A percentile compares a stretch with the other conserved stretches of the same genome.
Conservation (phyloP, 2,113 vertebrate species). For the Micronycteris hirsuta region DNA sequence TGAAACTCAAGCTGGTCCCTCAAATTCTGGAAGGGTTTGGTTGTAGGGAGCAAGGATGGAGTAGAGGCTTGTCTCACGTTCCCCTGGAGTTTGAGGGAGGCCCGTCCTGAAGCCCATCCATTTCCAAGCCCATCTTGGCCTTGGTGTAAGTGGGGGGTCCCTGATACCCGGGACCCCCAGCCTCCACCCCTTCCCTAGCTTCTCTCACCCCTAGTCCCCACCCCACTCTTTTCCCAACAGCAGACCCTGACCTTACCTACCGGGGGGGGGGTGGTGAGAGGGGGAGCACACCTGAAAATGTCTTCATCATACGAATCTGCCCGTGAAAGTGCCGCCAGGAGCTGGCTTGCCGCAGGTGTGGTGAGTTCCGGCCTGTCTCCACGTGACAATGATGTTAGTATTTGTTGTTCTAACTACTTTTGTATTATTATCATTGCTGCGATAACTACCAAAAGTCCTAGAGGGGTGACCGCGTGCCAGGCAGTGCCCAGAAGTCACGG, state of each 20-base stretch:
- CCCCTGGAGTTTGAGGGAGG: background rate
- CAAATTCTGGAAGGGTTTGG: background rate
- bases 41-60: background rate
- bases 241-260: background rate
- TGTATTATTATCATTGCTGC: background rate
- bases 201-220: background rate
- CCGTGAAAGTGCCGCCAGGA: background rate
- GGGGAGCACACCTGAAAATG: background rate
- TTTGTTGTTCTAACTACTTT: background rate
- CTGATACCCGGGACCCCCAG: rapidly evolving
- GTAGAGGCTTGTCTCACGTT: background rate
- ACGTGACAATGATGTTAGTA: background rate
- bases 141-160: background rate
- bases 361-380: background rate
- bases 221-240: background rate
- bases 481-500: rapidly evolving
- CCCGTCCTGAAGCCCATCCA: background rate
- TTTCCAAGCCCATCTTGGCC: background rate
- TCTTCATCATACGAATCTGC: background rate
- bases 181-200: background rate
- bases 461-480: rapidly evolving
- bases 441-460: rapidly evolving
- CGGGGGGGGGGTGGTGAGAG: too few relatives aligned
- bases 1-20: background rate
- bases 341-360: background rate